Conservation (phyloP, 1,140 invertebrate species). For the Hestina assimilis region DNA sequence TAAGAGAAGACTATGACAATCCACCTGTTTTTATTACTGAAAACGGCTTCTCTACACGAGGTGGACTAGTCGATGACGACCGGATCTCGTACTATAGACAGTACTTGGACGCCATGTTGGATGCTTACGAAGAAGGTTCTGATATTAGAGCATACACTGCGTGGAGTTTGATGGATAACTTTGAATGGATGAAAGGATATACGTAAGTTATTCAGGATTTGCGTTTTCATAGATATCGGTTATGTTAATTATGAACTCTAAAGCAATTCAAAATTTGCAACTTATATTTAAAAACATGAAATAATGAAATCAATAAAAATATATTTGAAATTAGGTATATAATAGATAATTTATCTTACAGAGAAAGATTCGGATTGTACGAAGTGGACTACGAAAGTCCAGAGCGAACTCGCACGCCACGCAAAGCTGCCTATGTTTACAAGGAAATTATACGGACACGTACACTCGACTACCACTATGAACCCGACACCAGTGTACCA, state of each 20-base stretch:
- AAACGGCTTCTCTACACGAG: slow-evolving; percentile 57
- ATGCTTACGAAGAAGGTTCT: slow-evolving; percentile 60
- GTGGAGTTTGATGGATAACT: slow-evolving; percentile 84
- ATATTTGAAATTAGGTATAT: too few species aligned
- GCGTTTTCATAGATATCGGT: too few species aligned
- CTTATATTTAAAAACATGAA: not conserved
- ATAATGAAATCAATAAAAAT: too few species aligned
- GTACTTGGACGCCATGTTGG: slow-evolving; percentile 61
- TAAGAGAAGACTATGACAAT: slow-evolving; percentile 53
- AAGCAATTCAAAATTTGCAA: too few species aligned
- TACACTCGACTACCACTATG: slow-evolving; percentile 29
- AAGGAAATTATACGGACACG: slow-evolving; percentile 49
- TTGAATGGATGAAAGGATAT: slow-evolving; percentile 79
- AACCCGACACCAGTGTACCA: slow-evolving; percentile 23
- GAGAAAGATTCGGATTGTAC: slow-evolving; percentile 85
- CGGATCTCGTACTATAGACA: slow-evolving; percentile 68
- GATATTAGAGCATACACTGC: slow-evolving; percentile 78
- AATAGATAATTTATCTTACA: too few species aligned
- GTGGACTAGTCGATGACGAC: slow-evolving; percentile 46
- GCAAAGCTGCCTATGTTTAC: slow-evolving; percentile 82
- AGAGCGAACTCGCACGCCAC: slow-evolving; percentile 81
- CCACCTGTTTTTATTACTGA: slow-evolving; percentile 51
- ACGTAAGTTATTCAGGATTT: too few species aligned
- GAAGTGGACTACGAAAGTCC: slow-evolving; percentile 84
- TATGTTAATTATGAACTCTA: too few species aligned